phyloP scores from a whole-genome alignment of 1,140 invertebrate genomes.

The Argopecten irradians region DNA sequence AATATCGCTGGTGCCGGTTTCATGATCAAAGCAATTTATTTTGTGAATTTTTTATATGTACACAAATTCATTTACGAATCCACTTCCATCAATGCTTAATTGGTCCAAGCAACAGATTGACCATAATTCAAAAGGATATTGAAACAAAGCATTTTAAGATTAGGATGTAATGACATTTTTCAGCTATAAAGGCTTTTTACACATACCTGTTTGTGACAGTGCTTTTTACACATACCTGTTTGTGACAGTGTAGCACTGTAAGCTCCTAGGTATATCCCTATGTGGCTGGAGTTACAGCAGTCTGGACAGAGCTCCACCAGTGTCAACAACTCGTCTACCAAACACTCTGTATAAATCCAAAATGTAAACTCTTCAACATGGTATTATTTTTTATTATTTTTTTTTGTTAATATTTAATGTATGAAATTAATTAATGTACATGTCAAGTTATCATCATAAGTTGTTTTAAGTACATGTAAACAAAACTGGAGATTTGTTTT shows the following conservation, averaged over 20 bases:
- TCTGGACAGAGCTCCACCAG: conserved; percentile 45
- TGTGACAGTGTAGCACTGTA: conserved; percentile 60
- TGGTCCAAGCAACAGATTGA: no score
- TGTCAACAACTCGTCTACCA: conserved; percentile 53
- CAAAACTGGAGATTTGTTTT: not conserved
- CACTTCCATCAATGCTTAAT: no score
- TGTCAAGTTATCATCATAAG: not conserved
- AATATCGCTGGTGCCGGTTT: no score
- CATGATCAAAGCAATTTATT: no score
- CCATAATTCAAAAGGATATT: no score
- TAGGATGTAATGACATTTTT: not conserved
- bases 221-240: conserved; percentile 56
- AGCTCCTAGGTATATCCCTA: conserved; percentile 56
- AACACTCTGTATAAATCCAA: conserved; percentile 45
- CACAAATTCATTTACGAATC: no score
- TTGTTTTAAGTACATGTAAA: not conserved
- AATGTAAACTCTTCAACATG: not conserved
- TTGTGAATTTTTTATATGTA: no score
- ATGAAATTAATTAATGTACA: not conserved
- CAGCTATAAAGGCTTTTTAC: not conserved
- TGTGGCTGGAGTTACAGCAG: conserved; percentile 54
- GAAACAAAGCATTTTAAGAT: no score
- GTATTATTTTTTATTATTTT: no score
- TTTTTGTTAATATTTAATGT: not conserved
- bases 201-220: conserved; percentile 48